phyloP scores from a whole-genome alignment of 2,888 invertebrate genomes.

The Drosophila atroscutellata region DNA sequence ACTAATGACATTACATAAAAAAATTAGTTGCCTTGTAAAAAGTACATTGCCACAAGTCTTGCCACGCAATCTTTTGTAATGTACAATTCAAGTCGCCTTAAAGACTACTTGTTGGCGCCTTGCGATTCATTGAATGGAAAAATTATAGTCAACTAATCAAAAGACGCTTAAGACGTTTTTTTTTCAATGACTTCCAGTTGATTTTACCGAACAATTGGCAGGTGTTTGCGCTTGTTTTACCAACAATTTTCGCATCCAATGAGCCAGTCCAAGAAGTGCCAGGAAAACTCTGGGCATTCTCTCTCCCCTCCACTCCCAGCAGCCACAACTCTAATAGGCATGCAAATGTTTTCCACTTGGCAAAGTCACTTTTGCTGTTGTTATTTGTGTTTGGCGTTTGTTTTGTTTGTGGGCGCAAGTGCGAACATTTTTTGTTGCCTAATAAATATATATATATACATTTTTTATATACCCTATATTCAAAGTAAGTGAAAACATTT shows the following conservation, averaged over 20 bases:
- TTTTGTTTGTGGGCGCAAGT: conserved; percentile 60
- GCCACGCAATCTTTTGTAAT: neutral
- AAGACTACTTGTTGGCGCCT: conserved; percentile 39
- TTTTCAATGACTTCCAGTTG: conserved; percentile 33
- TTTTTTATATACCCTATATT: conserved; percentile 18
- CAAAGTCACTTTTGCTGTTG: conserved; percentile 58
- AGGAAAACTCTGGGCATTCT: conserved; percentile 13
- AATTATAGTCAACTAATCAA: conserved; percentile 83
- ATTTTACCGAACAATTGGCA: conserved; percentile 56
- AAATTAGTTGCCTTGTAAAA: neutral
- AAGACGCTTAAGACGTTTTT: conserved; percentile 30
- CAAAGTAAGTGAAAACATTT: neutral
- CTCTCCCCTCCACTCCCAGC: neutral
- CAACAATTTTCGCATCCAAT: conserved; percentile 81
- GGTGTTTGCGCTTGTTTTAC: conserved; percentile 83
- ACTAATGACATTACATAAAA: neutral
- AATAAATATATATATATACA: conserved; percentile 32
- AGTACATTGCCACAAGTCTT: neutral
- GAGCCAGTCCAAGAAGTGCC: conserved; percentile 36
- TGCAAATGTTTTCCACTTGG: conserved; percentile 76
- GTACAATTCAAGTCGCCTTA: conserved; percentile 2
- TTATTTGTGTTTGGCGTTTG: conserved; percentile 40
- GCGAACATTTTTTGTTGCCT: conserved; percentile 55
- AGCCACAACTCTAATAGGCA: conserved; percentile 43
- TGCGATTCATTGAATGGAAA: conserved; percentile 82